Evolutionary conservation across 2,888 invertebrate genomes (phyloP).

Genomic region (Trilocha varians): DNA sequence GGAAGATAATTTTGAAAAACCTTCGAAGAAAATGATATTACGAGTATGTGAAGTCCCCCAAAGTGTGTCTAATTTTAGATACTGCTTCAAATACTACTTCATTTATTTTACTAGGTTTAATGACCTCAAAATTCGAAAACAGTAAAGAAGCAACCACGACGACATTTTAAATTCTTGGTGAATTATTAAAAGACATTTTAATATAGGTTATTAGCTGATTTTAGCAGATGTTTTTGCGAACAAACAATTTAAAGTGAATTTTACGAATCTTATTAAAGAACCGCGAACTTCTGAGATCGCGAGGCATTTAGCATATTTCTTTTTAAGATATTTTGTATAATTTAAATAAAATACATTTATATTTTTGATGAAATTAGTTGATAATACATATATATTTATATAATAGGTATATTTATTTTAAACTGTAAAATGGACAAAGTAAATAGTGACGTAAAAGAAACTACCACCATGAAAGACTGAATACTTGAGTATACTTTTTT

Average conservation of each 20-base stretch:
- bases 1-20: too few relatives aligned
- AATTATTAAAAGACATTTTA: too few relatives aligned
- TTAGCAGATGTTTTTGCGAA: conserved; percentile 30
- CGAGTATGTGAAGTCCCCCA: too few relatives aligned
- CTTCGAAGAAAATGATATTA: too few relatives aligned
- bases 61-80: too few relatives aligned
- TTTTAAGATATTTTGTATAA: background rate
- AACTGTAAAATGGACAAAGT: too few relatives aligned
- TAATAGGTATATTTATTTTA: too few relatives aligned
- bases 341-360: background rate
- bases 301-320: background rate
- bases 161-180: background rate
- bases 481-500: too few relatives aligned
- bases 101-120: background rate
- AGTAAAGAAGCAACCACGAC: background rate
- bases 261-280: background rate
- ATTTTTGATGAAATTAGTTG: background rate
- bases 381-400: background rate
- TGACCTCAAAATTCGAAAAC: background rate
- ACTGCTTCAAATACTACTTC: background rate
- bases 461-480: too few relatives aligned
- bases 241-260: conserved; percentile 22
- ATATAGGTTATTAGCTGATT: conserved; percentile 35
- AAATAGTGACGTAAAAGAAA: too few relatives aligned
- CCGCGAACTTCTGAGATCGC: background rate